phyloP scores from a whole-genome alignment of 2,113 vertebrate species.

The Hyperopisus bebe region DNA sequence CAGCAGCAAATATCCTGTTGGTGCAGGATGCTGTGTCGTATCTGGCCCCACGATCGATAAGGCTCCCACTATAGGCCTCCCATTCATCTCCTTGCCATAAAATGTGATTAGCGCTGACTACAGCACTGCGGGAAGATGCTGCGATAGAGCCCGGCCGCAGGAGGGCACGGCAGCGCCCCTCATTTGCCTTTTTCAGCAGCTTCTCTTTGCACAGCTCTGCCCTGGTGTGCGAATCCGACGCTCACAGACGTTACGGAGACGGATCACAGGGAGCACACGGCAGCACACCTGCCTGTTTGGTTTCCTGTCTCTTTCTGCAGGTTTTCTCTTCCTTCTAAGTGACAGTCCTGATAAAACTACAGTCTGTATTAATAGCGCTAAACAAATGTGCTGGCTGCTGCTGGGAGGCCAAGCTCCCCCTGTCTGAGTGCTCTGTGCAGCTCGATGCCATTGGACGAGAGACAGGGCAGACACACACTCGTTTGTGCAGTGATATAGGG shows the following conservation, averaged over 20 bases:
- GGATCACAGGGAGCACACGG: constrained; percentile 30
- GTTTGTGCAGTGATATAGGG: not conserved
- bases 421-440: not conserved
- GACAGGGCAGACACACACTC: not conserved
- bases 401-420: not conserved
- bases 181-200: constrained; percentile 36
- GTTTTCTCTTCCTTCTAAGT: not conserved
- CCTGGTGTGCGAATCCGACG: constrained; percentile 33
- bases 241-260: constrained; percentile 39
- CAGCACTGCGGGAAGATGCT: constrained; percentile 73
- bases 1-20: constrained; percentile 98
- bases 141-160: constrained; percentile 71
- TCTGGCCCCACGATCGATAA: constrained; percentile 79
- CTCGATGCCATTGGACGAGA: not conserved
- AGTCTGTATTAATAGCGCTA: not conserved
- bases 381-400: not conserved
- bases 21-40: constrained; percentile 64
- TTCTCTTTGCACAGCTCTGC: constrained; percentile 33
- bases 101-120: constrained; percentile 86
- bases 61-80: constrained; percentile 75
- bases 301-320: not conserved
- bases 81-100: constrained; percentile 84
- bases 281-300: constrained; percentile 32
- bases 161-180: constrained; percentile 55
- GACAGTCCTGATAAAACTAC: constrained; percentile 5